Evolutionary conservation across 2,113 vertebrate species (phyloP).

Genomic region (Nestor notabilis): DNA sequence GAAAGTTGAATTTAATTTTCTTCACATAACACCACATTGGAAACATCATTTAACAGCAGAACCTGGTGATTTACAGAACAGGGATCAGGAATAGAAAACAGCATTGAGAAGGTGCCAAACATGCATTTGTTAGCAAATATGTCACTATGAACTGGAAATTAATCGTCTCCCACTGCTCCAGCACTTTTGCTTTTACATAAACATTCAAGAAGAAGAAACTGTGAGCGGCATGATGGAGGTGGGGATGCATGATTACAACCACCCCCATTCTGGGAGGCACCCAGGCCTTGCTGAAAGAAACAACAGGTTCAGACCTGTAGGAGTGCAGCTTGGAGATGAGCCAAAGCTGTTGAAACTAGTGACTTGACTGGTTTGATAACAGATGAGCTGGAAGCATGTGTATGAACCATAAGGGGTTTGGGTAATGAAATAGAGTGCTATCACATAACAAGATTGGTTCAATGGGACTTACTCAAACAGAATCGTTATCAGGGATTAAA

Average conservation of each 20-base stretch:
- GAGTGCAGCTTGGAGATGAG: not conserved
- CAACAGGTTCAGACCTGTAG: conserved; percentile 16
- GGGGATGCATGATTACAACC: not conserved
- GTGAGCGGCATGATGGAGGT: not conserved
- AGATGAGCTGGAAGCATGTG: not conserved
- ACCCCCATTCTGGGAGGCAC: conserved; percentile 15
- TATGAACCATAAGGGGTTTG: not conserved
- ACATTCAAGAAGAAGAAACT: not conserved
- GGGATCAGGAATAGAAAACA: not conserved
- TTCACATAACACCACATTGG: not conserved
- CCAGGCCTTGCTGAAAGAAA: conserved; percentile 16
- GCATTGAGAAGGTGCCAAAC: not conserved
- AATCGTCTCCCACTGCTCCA: not conserved
- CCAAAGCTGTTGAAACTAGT: conserved; percentile 37
- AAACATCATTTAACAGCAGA: not conserved
- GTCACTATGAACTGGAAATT: not conserved
- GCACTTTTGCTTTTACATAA: not conserved
- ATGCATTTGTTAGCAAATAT: not conserved
- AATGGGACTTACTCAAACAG: not conserved
- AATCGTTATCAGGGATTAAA: not conserved
- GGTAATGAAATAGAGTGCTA: not conserved
- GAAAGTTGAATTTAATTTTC: not conserved
- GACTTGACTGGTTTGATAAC: conserved; percentile 12
- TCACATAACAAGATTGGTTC: not conserved
- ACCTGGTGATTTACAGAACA: not conserved